Conservation (phyloP, 92 coral and sea anemone genomes). For the Scolanthus callimorphus region DNA sequence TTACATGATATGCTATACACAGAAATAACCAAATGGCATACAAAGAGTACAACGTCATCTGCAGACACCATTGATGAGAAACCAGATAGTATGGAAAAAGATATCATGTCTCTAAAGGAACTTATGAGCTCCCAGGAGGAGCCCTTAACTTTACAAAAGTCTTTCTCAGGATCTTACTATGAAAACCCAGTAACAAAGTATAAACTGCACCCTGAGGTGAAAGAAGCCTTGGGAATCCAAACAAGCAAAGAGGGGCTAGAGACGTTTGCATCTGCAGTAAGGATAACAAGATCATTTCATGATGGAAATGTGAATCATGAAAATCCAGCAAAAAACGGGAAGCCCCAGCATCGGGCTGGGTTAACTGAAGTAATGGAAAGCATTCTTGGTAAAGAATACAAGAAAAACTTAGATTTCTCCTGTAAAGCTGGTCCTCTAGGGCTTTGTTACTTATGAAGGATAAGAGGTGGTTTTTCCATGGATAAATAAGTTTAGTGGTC, state of each 20-base stretch:
- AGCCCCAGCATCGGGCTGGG: constrained; percentile 35
- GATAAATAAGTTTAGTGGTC: no score
- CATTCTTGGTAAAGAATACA: constrained; percentile 64
- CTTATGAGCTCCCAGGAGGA: constrained; percentile 62
- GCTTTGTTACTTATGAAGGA: constrained; percentile 78
- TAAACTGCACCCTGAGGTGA: constrained; percentile 46
- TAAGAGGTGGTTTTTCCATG: no score
- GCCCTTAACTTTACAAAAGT: constrained; percentile 38
- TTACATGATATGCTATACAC: constrained; percentile 68
- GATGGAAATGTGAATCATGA: constrained; percentile 26
- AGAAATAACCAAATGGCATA: constrained; percentile 49
- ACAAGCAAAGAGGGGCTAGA: constrained; percentile 47
- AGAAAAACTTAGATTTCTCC: constrained; percentile 57
- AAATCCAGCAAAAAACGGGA: constrained; percentile 20
- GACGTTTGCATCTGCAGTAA: constrained; percentile 59
- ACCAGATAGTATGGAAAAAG: constrained; percentile 28
- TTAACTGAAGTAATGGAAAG: constrained; percentile 46
- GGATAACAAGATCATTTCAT: constrained; percentile 34
- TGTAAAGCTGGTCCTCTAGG: constrained; percentile 89
- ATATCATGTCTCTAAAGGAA: constrained; percentile 70
- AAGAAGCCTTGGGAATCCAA: constrained; percentile 42
- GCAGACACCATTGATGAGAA: constrained; percentile 25
- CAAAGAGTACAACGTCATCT: constrained; percentile 17
- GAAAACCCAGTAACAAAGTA: constrained; percentile 10
- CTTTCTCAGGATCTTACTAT: constrained; percentile 1